Base-by-base conservation (phyloP, 2,113 vertebrate species). In the Tenebrosternarchus preto region DNA sequence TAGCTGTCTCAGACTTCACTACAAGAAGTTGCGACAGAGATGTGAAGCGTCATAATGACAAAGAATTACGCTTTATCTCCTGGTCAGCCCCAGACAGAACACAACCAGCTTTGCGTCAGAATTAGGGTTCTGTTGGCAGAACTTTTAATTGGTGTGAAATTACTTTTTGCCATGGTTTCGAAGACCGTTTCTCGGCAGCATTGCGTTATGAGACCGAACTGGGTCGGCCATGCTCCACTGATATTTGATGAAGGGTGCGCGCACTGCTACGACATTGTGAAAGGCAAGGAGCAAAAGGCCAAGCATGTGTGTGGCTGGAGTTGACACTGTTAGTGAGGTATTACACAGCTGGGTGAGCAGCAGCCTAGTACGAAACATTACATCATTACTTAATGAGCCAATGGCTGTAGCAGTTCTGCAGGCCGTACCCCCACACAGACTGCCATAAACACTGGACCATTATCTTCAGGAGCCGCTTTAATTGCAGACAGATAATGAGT, bases 91-190 rank as follows among this genome's bases (percentile, higher is more conserved):
- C 33, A 8, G 70, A 74, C 70, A 66, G 50, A 57, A 59, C 27
- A 19, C 20, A 16, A 25, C 60, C 55, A 60, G 71, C 29, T 55
- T 72, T 57, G 78, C 56, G 70, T 67, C 31, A 67, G 78, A 80
- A 73, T 80, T 73, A 75, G 57, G 53, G 78, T 56, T 84, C 81
- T 84, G 86, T 86, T 91, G 89, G 88, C 89, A 86, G 85, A 85
- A 81, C 80, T 90, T 87, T 88, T 92, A 91, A 92, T 92, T 91
- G 89, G 88, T 90, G 89, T 92, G 91, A 92, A 92, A 91, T 92
- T 86, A 90, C 87, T 91, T 91, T 90, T 88, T 90, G 69, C 80
- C 63, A 50, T 78, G 76, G 53, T 70, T 78, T 78, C 53, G 9
- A 31, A 67, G 85, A 77, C 63, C 82, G 80, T 78, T 72, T 83